phyloP scores from a whole-genome alignment of 2,888 invertebrate species.

The Phrixothrix hirtus region DNA sequence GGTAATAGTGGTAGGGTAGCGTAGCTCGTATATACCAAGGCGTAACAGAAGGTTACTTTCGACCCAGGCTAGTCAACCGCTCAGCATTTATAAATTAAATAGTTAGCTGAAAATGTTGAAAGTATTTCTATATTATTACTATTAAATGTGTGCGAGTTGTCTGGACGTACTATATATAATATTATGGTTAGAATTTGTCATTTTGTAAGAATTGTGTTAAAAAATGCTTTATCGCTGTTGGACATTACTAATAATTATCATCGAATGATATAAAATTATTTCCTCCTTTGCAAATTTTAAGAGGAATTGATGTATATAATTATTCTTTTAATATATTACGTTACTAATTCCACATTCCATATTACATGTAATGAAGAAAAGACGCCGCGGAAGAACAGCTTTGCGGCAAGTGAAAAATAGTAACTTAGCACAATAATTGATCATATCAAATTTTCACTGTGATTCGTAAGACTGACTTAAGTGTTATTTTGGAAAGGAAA shows the following conservation, averaged over 20 bases:
- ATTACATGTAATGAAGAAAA: conserved; percentile 27
- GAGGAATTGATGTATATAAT: conserved; percentile 34
- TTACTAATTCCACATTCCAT: conserved; percentile 32
- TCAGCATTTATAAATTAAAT: conserved; percentile 54
- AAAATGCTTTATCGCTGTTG: conserved; percentile 52
- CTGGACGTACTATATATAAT: conserved; percentile 47
- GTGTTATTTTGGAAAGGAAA: conserved; percentile 56
- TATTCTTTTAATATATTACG: conserved; percentile 29
- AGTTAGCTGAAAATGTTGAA: conserved; percentile 54
- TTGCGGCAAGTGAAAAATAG: conserved; percentile 33
- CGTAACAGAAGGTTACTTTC: conserved; percentile 52
- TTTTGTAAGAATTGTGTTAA: conserved; percentile 48
- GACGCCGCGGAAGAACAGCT: conserved; percentile 14
- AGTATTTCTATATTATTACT: conserved; percentile 54
- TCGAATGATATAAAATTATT: conserved; percentile 45
- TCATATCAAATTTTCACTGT: conserved; percentile 63
- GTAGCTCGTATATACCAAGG: conserved; percentile 27
- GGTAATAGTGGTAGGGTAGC: conserved; percentile 23
- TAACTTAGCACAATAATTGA: conserved; percentile 59
- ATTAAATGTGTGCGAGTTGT: conserved; percentile 48
- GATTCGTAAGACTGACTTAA: conserved; percentile 62
- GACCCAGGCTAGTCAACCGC: conserved; percentile 56
- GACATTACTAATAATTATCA: conserved; percentile 41
- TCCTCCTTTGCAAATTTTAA: conserved; percentile 31
- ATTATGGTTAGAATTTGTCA: conserved; percentile 49